Evolutionary conservation across 2,113 vertebrate genomes (phyloP).

Genomic region (Myxocyprinus asiaticus): DNA sequence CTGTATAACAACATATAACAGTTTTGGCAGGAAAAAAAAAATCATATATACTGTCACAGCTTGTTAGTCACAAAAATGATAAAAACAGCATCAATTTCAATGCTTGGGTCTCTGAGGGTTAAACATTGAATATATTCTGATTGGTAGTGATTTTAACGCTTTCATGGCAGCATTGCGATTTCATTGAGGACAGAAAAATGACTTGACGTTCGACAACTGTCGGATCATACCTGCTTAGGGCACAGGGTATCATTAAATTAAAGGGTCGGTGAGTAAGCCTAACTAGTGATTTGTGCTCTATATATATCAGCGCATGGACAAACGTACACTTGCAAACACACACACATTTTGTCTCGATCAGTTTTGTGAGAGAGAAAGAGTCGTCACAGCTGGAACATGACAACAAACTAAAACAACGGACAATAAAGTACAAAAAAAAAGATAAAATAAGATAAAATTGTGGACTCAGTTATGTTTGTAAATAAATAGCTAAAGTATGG

Average conservation of each 20-base stretch:
- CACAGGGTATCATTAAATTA: background rate
- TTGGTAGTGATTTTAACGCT: background rate
- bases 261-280: background rate
- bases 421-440: conserved; percentile 63
- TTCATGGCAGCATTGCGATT: background rate
- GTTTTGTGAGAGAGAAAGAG: conserved; percentile 57
- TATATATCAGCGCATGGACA: conserved; percentile 23
- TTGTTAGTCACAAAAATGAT: no score
- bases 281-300: conserved; percentile 42
- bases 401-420: conserved; percentile 56
- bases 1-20: no score
- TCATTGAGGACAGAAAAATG: background rate
- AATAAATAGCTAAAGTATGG: conserved; percentile 58
- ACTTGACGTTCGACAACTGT: background rate
- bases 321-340: conserved; percentile 45
- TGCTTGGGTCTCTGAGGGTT: no score
- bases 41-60: no score
- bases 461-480: conserved; percentile 61
- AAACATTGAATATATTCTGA: background rate
- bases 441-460: background rate
- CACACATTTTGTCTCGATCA: conserved; percentile 48
- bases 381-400: conserved; percentile 59
- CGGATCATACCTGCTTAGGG: background rate
- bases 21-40: no score
- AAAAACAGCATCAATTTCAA: no score